Evolutionary conservation across 2,888 invertebrate genomes (phyloP), one percentile per base, ranked within the genome.

Genomic region (Rosalia funebris): DNA sequence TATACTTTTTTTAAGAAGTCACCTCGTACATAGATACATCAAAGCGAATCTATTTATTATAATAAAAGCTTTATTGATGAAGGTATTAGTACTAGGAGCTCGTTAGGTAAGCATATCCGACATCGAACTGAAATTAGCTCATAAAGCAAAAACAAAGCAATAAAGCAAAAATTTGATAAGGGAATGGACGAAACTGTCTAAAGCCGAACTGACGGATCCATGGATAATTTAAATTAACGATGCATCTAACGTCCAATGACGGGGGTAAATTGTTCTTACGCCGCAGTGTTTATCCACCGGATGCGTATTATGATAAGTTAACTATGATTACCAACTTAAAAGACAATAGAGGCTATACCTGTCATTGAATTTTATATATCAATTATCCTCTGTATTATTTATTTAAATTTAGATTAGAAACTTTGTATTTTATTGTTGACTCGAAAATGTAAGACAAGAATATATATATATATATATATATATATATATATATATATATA

Each of bases 191-290:
- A 36, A 34, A 45, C 69, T 55, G 66, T 69, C 68, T 66, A 60
- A 70, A 67, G 66, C 72, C 63, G 67, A 71, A 68, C 69, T 73
- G 73, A 74, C 71, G 72, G 68, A 72, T 71, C 60, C 63, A 63
- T 65, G 61, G 66, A 73, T 79, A 79, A 79, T 79, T 78, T 76
- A 79, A 78, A 79, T 79, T 79, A 79, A 79, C 79, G 78, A 77
- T 70, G 69, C 74, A 76, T 77, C 76, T 78, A 77, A 78, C 77
- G 74, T 76, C 76, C 72, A 73, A 73, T 71, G 73, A 72, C 71
- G 71, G 68, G 69, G 71, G 73, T 62, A 68, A 70, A 67, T 71
- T 63, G 63, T 60, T 65, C 66, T 66, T 66, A 69, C 67, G 64
- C 65, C 68, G 66, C 70, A 71, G 70, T 76, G 77, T 77, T 77